A percentile compares a stretch with the other conserved stretches of the same genome.
phyloP scores from a whole-genome alignment of 2,888 invertebrate species.

The Euplagia quadripunctaria region DNA sequence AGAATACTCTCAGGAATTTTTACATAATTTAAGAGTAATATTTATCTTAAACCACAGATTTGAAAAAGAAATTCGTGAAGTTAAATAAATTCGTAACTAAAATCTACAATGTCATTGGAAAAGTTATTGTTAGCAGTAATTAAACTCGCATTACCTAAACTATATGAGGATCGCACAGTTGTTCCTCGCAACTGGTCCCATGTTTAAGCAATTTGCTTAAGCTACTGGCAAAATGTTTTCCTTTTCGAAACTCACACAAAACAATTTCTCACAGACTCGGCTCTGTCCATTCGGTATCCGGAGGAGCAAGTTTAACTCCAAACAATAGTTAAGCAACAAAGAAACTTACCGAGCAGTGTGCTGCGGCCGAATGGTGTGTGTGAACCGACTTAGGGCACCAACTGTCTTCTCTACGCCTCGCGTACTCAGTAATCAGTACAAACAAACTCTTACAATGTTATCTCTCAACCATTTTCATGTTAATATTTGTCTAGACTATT shows the following conservation, averaged over 20 bases:
- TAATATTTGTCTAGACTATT: slow-evolving; percentile 57
- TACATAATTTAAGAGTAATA: no score
- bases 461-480: slow-evolving; percentile 45
- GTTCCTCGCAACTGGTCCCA: slow-evolving; percentile 46
- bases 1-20: no score
- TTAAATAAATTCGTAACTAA: slow-evolving; percentile 35
- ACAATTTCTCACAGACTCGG: slow-evolving; percentile 80
- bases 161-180: slow-evolving; percentile 67
- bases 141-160: slow-evolving; percentile 79
- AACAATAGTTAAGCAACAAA: slow-evolving; percentile 85
- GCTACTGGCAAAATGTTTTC: slow-evolving; percentile 83
- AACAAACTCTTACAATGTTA: slow-evolving; percentile 57
- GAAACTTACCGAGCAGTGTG: slow-evolving; percentile 71
- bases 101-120: slow-evolving; percentile 31
- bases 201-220: slow-evolving; percentile 81
- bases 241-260: slow-evolving; percentile 83
- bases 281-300: slow-evolving; percentile 80
- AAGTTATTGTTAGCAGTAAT: slow-evolving; percentile 55
- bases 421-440: slow-evolving; percentile 64
- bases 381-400: slow-evolving; percentile 60
- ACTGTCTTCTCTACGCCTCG: slow-evolving; percentile 59
- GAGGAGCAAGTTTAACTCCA: slow-evolving; percentile 77
- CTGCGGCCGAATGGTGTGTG: slow-evolving; percentile 70
- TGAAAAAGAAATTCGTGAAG: no score
- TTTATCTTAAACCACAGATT: no score